Base-by-base conservation (phyloP, 2,888 invertebrate species). In the Neria commutata region DNA sequence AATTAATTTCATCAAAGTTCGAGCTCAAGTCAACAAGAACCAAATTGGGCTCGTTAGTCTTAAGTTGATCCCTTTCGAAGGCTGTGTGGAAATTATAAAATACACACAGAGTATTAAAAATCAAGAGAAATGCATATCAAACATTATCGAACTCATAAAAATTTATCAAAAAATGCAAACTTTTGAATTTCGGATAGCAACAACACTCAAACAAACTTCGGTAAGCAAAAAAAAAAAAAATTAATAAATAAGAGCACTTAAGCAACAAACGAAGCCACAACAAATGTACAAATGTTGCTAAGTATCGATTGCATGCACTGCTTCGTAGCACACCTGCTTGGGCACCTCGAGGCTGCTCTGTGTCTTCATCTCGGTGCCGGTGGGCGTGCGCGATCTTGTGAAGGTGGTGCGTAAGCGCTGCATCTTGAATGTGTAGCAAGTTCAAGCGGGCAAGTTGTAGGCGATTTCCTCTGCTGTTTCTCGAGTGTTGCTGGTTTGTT, bases 271-370 rank as follows among this genome's bases (percentile, higher is more conserved):
- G n/a, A 42, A 42, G 29, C 29, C 29, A 29, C 29, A 8, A 8
- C 11, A 8, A 29, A 29, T 29, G 29, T 11, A 29, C 29, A 29
- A 29, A 11, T 29, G 11, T n/a, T n/a, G n/a, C n/a, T n/a, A n/a
- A n/a, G n/a, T n/a, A n/a, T n/a, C n/a, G n/a, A n/a, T n/a, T n/a
- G n/a, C 54, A 3, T 53, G 52, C 11, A 11, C 33, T 29, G 17
- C 34, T n/a, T n/a, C n/a, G n/a, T n/a, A n/a, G n/a, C n/a, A n/a
- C 76, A 87, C 87, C 86, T 92, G 92, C 79, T 92, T 92, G 68
- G 94, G 94, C 73, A 94, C 92, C 81, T 94, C 94, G 73, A 94
- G 88, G 83, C 92, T 93, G 83, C 91, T 92, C 81, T 93, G 93
- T 68, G 91, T 91, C 86, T 93, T 93, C 92, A 93, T 93, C 84